Base-by-base conservation (phyloP, 2,888 invertebrate species). In the Caenorhabditis becei region DNA sequence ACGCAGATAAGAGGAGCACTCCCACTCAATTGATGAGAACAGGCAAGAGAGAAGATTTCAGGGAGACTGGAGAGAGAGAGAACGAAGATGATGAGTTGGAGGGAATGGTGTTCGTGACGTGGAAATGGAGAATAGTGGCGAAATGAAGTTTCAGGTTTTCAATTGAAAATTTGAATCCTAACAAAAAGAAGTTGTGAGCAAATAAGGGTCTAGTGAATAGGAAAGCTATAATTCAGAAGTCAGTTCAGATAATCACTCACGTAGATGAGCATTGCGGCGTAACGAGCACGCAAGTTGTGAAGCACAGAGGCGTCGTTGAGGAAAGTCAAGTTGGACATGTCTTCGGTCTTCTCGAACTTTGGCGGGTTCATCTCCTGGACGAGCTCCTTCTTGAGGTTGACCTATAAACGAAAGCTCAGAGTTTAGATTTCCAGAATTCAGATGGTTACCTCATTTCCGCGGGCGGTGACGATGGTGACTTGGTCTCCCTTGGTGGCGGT, bases 291-390 rank as follows among this genome's bases (percentile, higher is more conserved):
- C 94, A 97, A 95, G 94, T 97, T 97, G 94, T 96, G 95, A 93
- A 97, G 95, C 92, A 97, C 97, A 92, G 97, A 96, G 94, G 97
- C 97, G 94, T 97, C 97, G 94, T 97, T 97, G 93, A 97, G 95
- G 94, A 97, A 97, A 93, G 97, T 97, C 95, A 97, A 95, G 94
- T 96, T 96, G 81, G 89, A 89, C 89, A 90, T 90, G 86, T 89
- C 89, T 77, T 89, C 89, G 93, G 94, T 94, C 94, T 97, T 97
- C 94, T 97, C 97, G 94, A 96, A 97, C 94, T 97, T 97, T 92
- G 97, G 97, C 92, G 97, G 97, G 94, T 97, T 97, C 93, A 97
- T 96, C 94, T 97, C 97, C 92, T 94, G 94, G 92, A 97, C 95
- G 91, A 94, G 93, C 87, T 96, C 96, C 94, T 95, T 96, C 94